These are phyloP conservation scores for Bruchidius siliquastri DNA, from an alignment of 2,888 invertebrate genomes.

Conservation along the genomic window DNA sequence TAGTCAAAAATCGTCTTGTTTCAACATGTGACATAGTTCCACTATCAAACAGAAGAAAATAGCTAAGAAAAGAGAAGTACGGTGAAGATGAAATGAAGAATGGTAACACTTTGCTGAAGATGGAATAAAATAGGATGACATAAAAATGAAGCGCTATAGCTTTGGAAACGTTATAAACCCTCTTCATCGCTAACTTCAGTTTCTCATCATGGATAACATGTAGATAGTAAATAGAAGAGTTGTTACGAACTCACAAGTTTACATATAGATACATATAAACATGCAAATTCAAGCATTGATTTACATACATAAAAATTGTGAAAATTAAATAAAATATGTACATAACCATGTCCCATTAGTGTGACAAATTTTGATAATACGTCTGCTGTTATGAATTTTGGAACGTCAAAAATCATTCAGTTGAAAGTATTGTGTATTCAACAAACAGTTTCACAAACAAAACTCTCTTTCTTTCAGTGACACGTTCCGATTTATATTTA, in stretches of 20 bases:
- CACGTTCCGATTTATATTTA: no score
- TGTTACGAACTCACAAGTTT: not conserved
- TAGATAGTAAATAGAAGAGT: not conserved
- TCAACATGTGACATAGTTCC: not conserved
- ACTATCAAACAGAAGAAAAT: not conserved
- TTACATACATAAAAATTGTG: slow-evolving; percentile 34
- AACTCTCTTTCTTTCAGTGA: no score
- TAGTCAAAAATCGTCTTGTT: not conserved
- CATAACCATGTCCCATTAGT: slow-evolving; percentile 1
- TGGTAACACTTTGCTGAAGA: not conserved
- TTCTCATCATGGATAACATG: not conserved
- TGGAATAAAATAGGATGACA: slow-evolving; percentile 1
- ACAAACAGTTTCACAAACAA: no score
- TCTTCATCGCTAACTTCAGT: not conserved
- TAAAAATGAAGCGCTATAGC: slow-evolving; percentile 22
- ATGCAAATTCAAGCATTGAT: slow-evolving; percentile 39
- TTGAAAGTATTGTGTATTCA: no score
- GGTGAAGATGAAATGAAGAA: not conserved
- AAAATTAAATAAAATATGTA: slow-evolving; percentile 18
- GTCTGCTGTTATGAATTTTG: no score
- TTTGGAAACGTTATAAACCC: slow-evolving; percentile 5
- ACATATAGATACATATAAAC: slow-evolving; percentile 10
- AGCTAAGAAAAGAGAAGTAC: not conserved
- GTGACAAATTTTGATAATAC: not conserved
- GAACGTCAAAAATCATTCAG: slow-evolving; percentile 2